Percentiles rank a stretch among this genome's conserved stretches.
Evolutionary conservation across 2,797 vertebrate species (phyloP).

Genomic region (Varecia variegata): DNA sequence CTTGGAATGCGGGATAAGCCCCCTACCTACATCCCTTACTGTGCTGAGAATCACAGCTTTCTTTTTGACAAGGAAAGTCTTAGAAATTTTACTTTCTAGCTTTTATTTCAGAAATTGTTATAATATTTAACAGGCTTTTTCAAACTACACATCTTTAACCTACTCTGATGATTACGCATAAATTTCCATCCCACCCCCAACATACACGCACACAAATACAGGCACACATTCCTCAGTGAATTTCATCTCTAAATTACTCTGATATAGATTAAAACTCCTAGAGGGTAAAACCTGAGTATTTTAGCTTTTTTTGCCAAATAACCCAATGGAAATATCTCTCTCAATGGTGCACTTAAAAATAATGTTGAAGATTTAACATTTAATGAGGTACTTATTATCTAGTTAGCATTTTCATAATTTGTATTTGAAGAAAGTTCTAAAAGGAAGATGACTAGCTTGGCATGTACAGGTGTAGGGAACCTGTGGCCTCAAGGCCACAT

Average conservation of each 20-base stretch:
- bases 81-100: not conserved
- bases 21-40: too few relatives aligned
- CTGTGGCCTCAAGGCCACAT: too few relatives aligned
- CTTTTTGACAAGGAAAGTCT: not conserved
- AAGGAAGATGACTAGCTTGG: not conserved
- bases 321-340: not conserved
- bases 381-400: not conserved
- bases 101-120: not conserved
- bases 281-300: not conserved
- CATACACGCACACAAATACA: not conserved
- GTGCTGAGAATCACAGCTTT: not conserved
- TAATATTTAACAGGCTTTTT: not conserved
- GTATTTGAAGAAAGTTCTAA: not conserved
- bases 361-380: not conserved
- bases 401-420: not conserved
- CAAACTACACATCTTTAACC: not conserved
- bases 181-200: not conserved
- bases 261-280: not conserved
- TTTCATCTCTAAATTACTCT: not conserved
- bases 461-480: not conserved
- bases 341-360: not conserved
- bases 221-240: not conserved
- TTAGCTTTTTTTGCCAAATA: not conserved
- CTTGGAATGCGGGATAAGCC: fast-evolving
- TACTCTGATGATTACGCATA: not conserved